These are phyloP conservation scores for Anniella stebbinsi DNA, from an alignment of 2,797 vertebrate species.

Conservation along the genomic window DNA sequence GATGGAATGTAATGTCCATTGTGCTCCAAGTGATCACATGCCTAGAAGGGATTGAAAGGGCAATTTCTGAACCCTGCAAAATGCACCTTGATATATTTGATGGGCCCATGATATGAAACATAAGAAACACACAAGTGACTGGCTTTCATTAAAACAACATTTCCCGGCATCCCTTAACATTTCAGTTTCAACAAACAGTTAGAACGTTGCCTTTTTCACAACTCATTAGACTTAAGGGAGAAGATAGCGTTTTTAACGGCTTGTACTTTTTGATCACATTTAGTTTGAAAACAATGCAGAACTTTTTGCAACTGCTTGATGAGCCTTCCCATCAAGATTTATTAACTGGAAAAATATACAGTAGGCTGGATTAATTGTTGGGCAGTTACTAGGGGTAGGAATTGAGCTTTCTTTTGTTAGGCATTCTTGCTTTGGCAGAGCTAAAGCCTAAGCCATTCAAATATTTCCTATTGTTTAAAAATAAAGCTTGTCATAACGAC, in stretches of 20 bases:
- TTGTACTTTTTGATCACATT: conserved; percentile 30
- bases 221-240: conserved; percentile 2
- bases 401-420: conserved; percentile 32
- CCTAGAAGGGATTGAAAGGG: not conserved
- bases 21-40: not conserved
- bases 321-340: conserved; percentile 31
- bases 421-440: conserved; percentile 3
- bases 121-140: not conserved
- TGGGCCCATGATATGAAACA: not conserved
- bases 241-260: not conserved
- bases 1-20: not conserved
- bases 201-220: conserved; percentile 3
- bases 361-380: conserved; percentile 48
- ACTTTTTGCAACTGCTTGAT: conserved; percentile 9
- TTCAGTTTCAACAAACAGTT: conserved; percentile 8
- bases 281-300: not conserved
- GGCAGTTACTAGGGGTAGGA: conserved; percentile 32
- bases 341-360: conserved; percentile 35
- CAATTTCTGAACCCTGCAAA: not conserved
- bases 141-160: conserved; percentile 21
- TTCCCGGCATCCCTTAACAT: not conserved
- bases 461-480: conserved; percentile 41
- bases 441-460: conserved; percentile 39
- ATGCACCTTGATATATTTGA: not conserved
- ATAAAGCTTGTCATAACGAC: conserved; percentile 49